Conservation (phyloP, 2,888 invertebrate species). For the Zele albiditarsus region DNA sequence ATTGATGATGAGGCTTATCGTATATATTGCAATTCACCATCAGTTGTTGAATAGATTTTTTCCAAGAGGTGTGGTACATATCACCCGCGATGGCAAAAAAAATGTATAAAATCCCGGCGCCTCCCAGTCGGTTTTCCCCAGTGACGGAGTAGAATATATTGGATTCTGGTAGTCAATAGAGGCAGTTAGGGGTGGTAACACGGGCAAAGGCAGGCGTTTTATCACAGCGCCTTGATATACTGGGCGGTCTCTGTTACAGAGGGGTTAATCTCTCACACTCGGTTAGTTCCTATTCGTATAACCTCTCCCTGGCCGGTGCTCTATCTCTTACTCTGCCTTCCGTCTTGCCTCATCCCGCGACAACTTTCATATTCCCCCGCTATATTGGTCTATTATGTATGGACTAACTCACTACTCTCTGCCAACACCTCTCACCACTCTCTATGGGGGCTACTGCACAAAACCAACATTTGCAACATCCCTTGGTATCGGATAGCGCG, state of each 20-base stretch:
- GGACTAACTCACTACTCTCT: constrained; percentile 42
- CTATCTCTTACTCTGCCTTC: constrained; percentile 43
- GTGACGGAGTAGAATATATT: constrained; percentile 68
- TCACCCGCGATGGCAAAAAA: constrained; percentile 50
- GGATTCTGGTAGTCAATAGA: constrained; percentile 72
- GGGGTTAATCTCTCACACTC: constrained; percentile 73
- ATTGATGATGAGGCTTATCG: constrained; percentile 16
- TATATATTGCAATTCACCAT: background rate
- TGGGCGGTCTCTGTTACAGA: constrained; percentile 70
- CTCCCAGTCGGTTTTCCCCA: constrained; percentile 70
- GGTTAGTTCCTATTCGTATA: constrained; percentile 72
- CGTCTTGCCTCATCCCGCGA: constrained; percentile 32
- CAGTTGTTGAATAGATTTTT: constrained; percentile 28
- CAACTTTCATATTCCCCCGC: constrained; percentile 33
- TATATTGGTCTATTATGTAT: constrained; percentile 40
- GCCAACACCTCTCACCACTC: constrained; percentile 50
- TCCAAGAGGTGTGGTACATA: constrained; percentile 6
- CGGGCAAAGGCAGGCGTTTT: constrained; percentile 70
- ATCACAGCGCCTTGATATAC: constrained; percentile 71
- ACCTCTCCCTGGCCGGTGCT: constrained; percentile 58
- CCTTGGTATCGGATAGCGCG: background rate
- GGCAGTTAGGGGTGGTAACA: constrained; percentile 71
- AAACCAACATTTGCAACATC: background rate
- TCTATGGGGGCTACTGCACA: background rate
- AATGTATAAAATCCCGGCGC: constrained; percentile 72